Percentiles rank a stretch among this genome's conserved stretches.
Conservation (phyloP, 23 tunicate species). For the Clavelina lepadiformis region DNA sequence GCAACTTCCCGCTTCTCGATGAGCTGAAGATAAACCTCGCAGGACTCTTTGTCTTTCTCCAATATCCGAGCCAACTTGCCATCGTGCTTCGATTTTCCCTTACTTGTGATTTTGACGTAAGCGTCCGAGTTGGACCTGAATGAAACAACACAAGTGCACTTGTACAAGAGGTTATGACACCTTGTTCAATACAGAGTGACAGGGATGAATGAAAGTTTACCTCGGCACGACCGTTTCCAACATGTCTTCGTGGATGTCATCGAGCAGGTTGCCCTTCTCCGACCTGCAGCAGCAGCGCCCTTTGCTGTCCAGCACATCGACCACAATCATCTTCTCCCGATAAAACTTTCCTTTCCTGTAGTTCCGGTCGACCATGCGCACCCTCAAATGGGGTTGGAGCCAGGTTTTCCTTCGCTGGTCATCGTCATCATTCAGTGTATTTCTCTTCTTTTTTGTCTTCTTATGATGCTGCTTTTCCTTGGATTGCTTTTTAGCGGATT, state of each 20-base stretch:
- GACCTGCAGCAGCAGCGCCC: conserved; percentile 68
- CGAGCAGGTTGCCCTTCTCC: conserved; percentile 36
- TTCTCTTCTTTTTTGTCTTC: conserved; percentile 12
- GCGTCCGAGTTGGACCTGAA: conserved; percentile 63
- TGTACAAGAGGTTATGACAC: too few species aligned
- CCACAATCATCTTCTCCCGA: conserved; percentile 61
- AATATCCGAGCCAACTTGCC: conserved; percentile 79
- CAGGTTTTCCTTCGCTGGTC: conserved; percentile 28
- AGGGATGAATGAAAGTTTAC: conserved; percentile 3
- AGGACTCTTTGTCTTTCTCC: conserved; percentile 50
- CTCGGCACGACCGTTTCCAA: conserved; percentile 88
- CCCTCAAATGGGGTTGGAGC: conserved; percentile 62
- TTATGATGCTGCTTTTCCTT: conserved; percentile 1
- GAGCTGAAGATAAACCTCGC: conserved; percentile 58
- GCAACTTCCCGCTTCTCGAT: conserved; percentile 74
- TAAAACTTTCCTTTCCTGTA: conserved; percentile 51
- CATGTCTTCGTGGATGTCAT: conserved; percentile 65
- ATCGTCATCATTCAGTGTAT: too few species aligned
- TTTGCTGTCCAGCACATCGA: conserved; percentile 37
- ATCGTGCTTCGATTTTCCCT: conserved; percentile 28
- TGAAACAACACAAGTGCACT: too few species aligned
- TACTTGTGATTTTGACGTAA: conserved; percentile 50
- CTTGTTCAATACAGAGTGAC: too few species aligned
- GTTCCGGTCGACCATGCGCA: conserved; percentile 49
- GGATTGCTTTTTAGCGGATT: conserved; percentile 20